Evolutionary conservation across 2,797 vertebrate genomes (phyloP), one percentile per base, ranked within the genome.

Genomic region (Neosilurus hyrtlii): DNA sequence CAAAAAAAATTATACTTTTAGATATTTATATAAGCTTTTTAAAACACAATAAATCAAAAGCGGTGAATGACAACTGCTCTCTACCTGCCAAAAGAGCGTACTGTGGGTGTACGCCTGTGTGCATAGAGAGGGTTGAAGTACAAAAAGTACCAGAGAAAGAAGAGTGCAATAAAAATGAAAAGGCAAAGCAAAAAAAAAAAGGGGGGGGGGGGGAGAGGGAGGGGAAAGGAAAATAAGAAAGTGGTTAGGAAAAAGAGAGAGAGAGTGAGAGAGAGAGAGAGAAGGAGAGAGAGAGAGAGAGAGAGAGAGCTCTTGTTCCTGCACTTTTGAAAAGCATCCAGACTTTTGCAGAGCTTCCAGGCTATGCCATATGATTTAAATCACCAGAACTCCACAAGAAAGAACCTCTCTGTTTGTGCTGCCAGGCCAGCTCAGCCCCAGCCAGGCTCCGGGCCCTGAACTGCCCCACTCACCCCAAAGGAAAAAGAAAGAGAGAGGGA

Each of bases 311-410:
- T 94, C 93, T 93, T 93, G 92, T 94, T 93, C 92, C 87, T 91
- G 88, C 91, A 91, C 89, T 93, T 93, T 91, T 94, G 94, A 94
- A 93, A 93, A 89, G 90, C 89, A 89, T 95, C 94, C 94, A 94
- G 93, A 93, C 92, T 91, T 93, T 90, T 92, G 90, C 93, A 93
- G 92, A 93, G 93, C 94, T 94, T 94, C 93, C 92, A 94, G 93
- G 93, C 93, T 90, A 92, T 93, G 93, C 93, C 94, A 94, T 95
- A 95, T 95, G 94, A 95, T 94, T 95, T 94, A 94, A 95, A 95
- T 95, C 94, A 95, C 89, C 91, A 94, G 93, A 94, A 93, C 91
- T 92, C 91, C 89, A 93, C 91, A 93, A 95, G 94, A 95, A 95
- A 95, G 94, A 93, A 91, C 87, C 91, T 90, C 93, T 95, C 92